Percentiles rank a stretch among this genome's conserved stretches.
Evolutionary conservation across 1,140 invertebrate species (phyloP).

Genomic region (Hetaerina americana): DNA sequence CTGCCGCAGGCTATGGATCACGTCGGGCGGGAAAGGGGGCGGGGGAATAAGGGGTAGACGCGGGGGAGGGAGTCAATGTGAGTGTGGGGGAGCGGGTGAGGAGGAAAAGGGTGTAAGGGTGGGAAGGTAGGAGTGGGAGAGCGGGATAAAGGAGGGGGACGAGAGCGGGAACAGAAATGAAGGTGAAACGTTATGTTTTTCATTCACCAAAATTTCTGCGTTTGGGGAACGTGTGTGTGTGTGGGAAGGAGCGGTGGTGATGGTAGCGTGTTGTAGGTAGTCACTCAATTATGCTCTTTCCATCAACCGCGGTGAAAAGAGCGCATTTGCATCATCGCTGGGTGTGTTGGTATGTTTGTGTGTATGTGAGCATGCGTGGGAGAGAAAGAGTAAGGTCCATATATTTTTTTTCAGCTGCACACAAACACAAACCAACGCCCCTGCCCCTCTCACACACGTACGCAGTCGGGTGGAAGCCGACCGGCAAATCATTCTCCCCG

Average conservation of each 20-base stretch:
- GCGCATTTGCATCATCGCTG: background rate
- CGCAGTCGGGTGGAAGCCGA: too few species aligned
- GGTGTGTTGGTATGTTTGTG: too few species aligned
- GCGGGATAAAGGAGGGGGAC: background rate
- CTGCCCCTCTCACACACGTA: too few species aligned
- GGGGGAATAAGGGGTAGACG: too few species aligned
- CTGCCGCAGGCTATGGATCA: background rate
- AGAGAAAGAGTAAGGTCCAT: too few species aligned
- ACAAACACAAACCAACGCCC: background rate
- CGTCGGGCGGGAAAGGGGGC: background rate
- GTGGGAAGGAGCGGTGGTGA: background rate
- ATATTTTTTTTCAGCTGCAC: too few species aligned
- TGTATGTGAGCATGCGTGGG: too few species aligned
- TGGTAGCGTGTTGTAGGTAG: too few species aligned
- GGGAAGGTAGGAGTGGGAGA: background rate
- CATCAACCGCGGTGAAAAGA: background rate
- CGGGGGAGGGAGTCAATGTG: too few species aligned
- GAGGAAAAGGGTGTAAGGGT: background rate
- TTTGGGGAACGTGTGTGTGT: background rate
- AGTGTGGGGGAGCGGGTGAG: too few species aligned
- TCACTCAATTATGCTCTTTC: background rate
- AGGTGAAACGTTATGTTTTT: background rate
- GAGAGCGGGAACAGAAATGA: background rate
- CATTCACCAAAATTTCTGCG: background rate
- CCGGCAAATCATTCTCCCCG: too few species aligned